Evolutionary conservation across 2,888 invertebrate genomes (phyloP).

Genomic region (Pycnomerus fuliginosus): DNA sequence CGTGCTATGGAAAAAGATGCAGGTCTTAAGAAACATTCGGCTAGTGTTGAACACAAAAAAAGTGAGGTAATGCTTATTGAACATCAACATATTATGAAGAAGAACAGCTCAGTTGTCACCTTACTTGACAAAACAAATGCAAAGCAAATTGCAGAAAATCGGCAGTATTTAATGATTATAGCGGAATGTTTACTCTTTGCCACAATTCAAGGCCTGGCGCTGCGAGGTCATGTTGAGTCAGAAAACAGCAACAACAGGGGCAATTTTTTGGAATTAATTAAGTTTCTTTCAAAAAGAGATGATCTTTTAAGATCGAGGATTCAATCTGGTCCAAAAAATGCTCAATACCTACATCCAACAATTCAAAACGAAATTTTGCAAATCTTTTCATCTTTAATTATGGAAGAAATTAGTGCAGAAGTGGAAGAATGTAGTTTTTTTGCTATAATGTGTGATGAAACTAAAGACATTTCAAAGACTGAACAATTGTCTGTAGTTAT

Average conservation of each 20-base stretch:
- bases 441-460: too few species aligned
- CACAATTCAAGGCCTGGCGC: conserved; percentile 5
- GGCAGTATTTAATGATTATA: conserved; percentile 7
- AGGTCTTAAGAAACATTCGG: conserved; percentile 4
- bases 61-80: background rate
- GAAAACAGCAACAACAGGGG: conserved; percentile 4
- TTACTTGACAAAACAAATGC: conserved; percentile 4
- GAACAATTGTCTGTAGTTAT: too few species aligned
- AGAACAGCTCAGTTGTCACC: too few species aligned
- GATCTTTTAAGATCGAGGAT: background rate
- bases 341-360: too few species aligned
- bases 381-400: too few species aligned
- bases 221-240: conserved; percentile 7
- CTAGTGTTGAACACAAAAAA: conserved; percentile 7
- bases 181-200: conserved; percentile 5
- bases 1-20: conserved; percentile 4
- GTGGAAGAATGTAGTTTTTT: too few species aligned
- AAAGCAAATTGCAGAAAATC: conserved; percentile 7
- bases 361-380: too few species aligned
- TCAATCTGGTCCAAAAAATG: too few species aligned
- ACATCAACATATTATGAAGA: background rate
- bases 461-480: too few species aligned
- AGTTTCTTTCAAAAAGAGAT: conserved; percentile 8
- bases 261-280: conserved; percentile 12
- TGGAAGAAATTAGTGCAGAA: too few species aligned